phyloP scores from a whole-genome alignment of 2,113 vertebrate species.

The Charadrius vociferus region DNA sequence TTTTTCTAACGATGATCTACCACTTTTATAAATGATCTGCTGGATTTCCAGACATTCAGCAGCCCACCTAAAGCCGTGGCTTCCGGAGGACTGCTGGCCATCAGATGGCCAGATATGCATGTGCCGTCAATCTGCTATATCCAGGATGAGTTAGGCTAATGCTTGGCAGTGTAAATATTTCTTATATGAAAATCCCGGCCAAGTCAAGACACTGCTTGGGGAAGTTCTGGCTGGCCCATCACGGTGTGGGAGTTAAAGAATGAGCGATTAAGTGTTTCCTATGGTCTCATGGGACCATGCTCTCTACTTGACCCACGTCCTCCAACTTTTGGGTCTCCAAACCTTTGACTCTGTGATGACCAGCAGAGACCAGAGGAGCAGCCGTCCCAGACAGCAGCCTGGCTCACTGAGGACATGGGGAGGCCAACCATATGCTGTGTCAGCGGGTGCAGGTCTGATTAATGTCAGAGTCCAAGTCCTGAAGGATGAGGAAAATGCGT shows the following conservation, averaged over 20 bases:
- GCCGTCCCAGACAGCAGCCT: not conserved
- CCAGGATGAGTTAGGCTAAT: not conserved
- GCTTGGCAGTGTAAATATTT: not conserved
- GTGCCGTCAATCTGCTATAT: not conserved
- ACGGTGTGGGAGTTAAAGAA: not conserved
- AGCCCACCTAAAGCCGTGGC: not conserved
- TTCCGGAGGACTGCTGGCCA: not conserved
- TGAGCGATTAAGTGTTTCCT: not conserved
- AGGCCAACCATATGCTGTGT: not conserved
- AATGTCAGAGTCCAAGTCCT: not conserved
- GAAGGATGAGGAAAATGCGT: not conserved
- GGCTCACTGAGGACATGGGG: not conserved
- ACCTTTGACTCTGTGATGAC: not conserved
- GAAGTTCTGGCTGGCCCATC: not conserved
- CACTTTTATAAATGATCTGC: constrained; percentile 15
- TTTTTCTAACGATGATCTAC: not conserved
- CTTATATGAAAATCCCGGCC: not conserved
- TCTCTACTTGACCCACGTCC: not conserved
- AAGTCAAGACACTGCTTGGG: not conserved
- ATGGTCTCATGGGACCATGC: not conserved
- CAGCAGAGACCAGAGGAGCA: not conserved
- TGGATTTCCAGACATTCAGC: not conserved
- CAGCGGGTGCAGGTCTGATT: constrained; percentile 15
- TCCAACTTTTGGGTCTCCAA: not conserved
- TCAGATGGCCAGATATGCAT: not conserved